A percentile compares a stretch with the other conserved stretches of the same genome.
Evolutionary conservation across 2,797 vertebrate species (phyloP).

Genomic region (Lophotriccus pileatus): DNA sequence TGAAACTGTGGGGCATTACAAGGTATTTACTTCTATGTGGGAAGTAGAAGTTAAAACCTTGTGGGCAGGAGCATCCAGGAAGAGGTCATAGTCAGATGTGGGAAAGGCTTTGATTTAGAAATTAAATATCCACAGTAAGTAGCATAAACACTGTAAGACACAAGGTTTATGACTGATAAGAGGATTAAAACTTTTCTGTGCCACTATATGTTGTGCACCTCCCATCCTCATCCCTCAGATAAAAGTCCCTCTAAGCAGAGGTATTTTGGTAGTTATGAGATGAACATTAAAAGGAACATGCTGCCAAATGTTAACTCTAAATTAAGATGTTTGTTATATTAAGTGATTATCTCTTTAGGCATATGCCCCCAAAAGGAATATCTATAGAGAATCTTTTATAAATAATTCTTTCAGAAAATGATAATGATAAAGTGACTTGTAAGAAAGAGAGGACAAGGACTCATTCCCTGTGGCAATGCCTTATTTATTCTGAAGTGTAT

Average conservation of each 20-base stretch:
- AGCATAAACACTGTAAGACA: background rate
- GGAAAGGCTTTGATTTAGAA: background rate
- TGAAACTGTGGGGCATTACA: background rate
- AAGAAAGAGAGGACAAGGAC: background rate
- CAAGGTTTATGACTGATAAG: background rate
- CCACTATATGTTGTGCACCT: background rate
- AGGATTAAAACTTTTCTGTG: background rate
- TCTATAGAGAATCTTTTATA: slow-evolving; percentile 16
- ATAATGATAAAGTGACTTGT: background rate
- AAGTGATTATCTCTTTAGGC: slow-evolving; percentile 16
- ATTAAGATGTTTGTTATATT: slow-evolving; percentile 18
- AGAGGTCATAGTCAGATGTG: background rate
- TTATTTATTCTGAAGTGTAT: background rate
- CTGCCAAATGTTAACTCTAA: background rate
- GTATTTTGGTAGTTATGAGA: background rate
- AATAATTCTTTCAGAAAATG: slow-evolving; percentile 47
- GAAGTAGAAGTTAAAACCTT: background rate
- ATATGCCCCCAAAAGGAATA: background rate
- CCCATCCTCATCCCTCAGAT: background rate
- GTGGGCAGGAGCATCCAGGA: background rate
- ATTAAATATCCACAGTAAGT: background rate
- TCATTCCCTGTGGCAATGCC: background rate
- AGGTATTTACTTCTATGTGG: background rate
- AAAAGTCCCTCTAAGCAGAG: background rate
- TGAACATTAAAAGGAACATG: background rate